Base-by-base conservation (phyloP, 2,113 vertebrate species). In the Falcunculus frontatus region DNA sequence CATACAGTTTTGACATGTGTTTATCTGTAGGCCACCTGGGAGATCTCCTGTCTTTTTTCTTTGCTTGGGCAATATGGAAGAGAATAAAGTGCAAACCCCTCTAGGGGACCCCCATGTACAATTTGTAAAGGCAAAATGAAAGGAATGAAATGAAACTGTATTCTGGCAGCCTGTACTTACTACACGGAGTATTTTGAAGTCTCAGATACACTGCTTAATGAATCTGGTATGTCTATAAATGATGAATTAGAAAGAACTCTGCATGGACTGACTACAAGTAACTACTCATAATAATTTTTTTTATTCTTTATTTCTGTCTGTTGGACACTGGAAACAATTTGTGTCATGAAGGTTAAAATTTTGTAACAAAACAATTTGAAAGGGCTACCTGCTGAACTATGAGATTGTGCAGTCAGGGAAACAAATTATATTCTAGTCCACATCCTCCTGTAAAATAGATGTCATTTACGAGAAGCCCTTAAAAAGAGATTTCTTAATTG, bases 401-500 rank as follows among this genome's bases (percentile, higher is more conserved):
- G 14, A 89, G 84, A 80, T 20, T 62, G 12, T 59, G 13, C 64
- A 90, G n/a, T 7, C 47, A 90, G 44, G 39, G 44, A 94, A 93
- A 93, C 42, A 74, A 93, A 90, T 88, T 83, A 78, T 73, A 95
- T 95, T 93, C 87, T 59, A 78, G 77, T 47, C 85, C 78, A 94
- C 57, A 82, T 75, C 6, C 84, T 70, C 95, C 92, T 86, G 90
- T 96, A 93, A 97, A 98, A 97, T 89, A 92, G 96, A 95, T 96
- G 85, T 87, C 93, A 96, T 97, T 97, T 97, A 97, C 94, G 63
- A 96, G 52, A 93, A 95, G 87, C 80, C 84, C 87, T 97, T 97
- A 97, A 97, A 95, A 97, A 91, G 94, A 97, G 73, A 93, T 96
- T 97, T 69, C 84, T 97, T 97, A 97, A 97, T 96, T 95, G 85